phyloP scores from a whole-genome alignment of 2,113 vertebrate genomes.

The Cairina moschata region DNA sequence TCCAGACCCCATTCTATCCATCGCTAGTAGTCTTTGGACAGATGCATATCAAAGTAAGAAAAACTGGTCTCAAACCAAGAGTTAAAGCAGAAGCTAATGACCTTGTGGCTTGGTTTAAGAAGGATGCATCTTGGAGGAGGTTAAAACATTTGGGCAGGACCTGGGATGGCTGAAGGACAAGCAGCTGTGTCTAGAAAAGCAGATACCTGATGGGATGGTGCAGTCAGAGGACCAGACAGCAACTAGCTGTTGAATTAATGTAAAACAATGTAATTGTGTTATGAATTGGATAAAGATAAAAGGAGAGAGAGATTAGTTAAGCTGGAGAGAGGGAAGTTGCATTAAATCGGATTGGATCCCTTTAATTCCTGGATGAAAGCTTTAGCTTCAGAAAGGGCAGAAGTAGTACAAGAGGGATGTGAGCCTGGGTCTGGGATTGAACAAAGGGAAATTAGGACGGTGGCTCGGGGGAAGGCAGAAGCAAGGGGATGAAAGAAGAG shows the following conservation, averaged over 20 bases:
- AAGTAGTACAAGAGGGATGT: conserved; percentile 14
- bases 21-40: neutral
- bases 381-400: conserved; percentile 27
- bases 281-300: conserved; percentile 23
- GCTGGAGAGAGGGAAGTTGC: neutral
- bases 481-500: neutral
- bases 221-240: neutral
- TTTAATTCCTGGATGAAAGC: conserved; percentile 64
- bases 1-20: neutral
- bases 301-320: neutral
- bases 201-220: neutral
- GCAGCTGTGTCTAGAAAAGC: neutral
- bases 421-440: neutral
- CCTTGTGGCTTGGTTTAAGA: neutral
- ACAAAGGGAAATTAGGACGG: neutral
- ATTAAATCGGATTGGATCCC: conserved; percentile 34
- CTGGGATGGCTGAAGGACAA: neutral
- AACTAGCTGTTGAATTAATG: neutral
- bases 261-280: conserved; percentile 1
- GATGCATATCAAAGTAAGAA: neutral
- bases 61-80: neutral
- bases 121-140: neutral
- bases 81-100: neutral
- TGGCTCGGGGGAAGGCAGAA: neutral
- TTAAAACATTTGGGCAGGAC: neutral